These are phyloP conservation scores for Engystomops pustulosus DNA, from an alignment of 2,113 vertebrate genomes.

Conservation along the genomic window DNA sequence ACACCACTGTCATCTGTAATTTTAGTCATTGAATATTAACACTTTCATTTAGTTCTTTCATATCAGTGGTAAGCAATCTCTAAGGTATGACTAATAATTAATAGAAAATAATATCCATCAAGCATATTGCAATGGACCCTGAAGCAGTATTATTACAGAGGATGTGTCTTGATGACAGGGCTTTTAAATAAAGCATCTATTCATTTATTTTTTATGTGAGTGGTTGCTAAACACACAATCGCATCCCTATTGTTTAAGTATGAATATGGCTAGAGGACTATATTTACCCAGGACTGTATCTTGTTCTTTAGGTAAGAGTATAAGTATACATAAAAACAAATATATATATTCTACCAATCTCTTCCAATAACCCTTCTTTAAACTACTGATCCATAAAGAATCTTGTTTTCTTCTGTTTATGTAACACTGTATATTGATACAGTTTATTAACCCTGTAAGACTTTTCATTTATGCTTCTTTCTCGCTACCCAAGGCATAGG, in stretches of 20 bases:
- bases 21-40: neutral
- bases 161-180: neutral
- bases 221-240: no score
- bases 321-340: neutral
- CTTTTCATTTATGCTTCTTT: constrained; percentile 31
- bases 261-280: neutral
- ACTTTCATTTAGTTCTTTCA: neutral
- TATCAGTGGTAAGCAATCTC: neutral
- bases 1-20: neutral
- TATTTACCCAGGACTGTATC: neutral
- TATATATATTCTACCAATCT: neutral
- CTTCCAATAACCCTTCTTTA: neutral
- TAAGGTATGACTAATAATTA: neutral
- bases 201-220: neutral
- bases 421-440: constrained; percentile 24
- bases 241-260: neutral
- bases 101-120: neutral
- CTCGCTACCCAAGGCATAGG: constrained; percentile 33
- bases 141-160: neutral
- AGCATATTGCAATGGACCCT: neutral
- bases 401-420: constrained; percentile 17
- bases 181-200: neutral
- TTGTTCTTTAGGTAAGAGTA: neutral
- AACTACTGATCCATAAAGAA: constrained; percentile 27
- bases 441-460: constrained; percentile 9